A percentile compares a stretch with the other conserved stretches of the same genome.
These are phyloP conservation scores for Chrysocyon brachyurus DNA, from an alignment of 2,797 vertebrate genomes.

Conservation along the genomic window DNA sequence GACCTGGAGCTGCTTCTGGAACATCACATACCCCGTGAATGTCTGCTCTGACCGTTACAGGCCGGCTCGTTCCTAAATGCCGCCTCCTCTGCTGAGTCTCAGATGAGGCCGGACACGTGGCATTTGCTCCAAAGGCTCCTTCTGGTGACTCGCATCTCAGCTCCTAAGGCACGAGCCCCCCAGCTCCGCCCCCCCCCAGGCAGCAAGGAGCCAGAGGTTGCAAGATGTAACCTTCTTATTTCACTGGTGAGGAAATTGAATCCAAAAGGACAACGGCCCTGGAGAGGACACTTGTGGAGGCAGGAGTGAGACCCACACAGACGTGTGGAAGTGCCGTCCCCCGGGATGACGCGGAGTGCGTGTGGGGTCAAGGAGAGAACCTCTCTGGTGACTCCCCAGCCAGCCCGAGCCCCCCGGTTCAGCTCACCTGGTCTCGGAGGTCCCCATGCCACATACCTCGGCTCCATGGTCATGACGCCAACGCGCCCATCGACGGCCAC, in stretches of 20 bases:
- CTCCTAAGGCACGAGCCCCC: background rate
- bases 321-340: background rate
- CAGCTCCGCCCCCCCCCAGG: accelerated
- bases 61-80: background rate
- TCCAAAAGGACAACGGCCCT: background rate
- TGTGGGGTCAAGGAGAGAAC: background rate
- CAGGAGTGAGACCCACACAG: background rate
- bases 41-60: background rate
- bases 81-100: background rate
- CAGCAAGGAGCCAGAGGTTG: background rate
- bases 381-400: background rate
- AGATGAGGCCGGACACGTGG: background rate
- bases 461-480: background rate
- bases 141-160: background rate
- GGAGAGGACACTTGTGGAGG: too few species aligned
- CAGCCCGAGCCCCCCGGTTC: background rate
- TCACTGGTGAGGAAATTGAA: background rate
- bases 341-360: too few species aligned
- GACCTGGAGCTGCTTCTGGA: background rate
- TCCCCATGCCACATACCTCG: accelerated
- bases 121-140: background rate
- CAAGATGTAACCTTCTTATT: background rate
- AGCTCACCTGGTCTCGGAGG: accelerated
- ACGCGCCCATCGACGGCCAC: accelerated
- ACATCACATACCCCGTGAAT: accelerated